Conservation (phyloP, 2,113 vertebrate species). For the Vimba vimba region DNA sequence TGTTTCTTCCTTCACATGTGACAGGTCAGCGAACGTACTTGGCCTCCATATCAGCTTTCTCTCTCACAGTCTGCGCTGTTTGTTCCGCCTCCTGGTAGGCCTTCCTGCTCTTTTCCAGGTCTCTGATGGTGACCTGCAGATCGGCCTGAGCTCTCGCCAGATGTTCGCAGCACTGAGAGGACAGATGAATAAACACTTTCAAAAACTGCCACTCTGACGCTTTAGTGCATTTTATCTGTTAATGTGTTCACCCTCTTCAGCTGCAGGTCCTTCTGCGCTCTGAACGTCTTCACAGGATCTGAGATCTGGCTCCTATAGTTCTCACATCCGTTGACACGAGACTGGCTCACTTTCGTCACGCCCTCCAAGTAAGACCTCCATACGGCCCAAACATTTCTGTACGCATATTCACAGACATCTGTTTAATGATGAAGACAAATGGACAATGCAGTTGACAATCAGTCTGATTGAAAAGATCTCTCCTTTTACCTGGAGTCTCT, state of each 20-base stretch:
- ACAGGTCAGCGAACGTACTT: constrained; percentile 77
- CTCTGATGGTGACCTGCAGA: constrained; percentile 87
- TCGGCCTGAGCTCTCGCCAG: constrained; percentile 85
- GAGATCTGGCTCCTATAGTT: constrained; percentile 90
- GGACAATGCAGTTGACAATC: neutral
- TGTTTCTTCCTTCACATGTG: constrained; percentile 37
- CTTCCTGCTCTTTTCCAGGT: constrained; percentile 88
- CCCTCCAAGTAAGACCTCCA: constrained; percentile 93
- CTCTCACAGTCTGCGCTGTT: constrained; percentile 87
- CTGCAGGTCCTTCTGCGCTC: constrained; percentile 92
- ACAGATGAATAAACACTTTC: neutral
- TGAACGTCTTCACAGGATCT: constrained; percentile 86
- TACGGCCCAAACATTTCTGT: constrained; percentile 90
- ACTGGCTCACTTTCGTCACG: constrained; percentile 89
- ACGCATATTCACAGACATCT: constrained; percentile 35
- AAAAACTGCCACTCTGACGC: neutral
- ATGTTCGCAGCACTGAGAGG: constrained; percentile 82
- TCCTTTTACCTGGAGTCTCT: constrained; percentile 83
- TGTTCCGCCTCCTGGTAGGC: constrained; percentile 89
- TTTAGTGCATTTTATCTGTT: neutral
- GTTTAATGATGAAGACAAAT: neutral
- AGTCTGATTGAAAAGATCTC: neutral
- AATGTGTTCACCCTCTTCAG: constrained; percentile 84
- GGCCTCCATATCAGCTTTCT: constrained; percentile 88
- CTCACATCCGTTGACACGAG: constrained; percentile 87